A percentile compares a stretch with the other conserved stretches of the same genome.
phyloP scores from a whole-genome alignment of 2,888 invertebrate species.

The Atherix ibis region DNA sequence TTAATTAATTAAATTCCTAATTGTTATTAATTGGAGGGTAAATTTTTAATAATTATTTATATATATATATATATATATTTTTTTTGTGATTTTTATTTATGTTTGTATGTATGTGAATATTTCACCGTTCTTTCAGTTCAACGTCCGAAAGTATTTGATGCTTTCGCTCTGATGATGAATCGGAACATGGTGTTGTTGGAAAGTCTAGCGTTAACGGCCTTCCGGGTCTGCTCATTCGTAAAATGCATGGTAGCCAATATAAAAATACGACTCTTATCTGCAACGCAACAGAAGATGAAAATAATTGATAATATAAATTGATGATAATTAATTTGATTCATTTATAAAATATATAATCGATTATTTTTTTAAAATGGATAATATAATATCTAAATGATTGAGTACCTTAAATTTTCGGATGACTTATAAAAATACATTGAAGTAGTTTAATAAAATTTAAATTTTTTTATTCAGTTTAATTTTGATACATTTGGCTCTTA shows the following conservation, averaged over 20 bases:
- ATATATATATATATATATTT: too few relatives aligned
- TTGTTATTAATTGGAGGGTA: not conserved
- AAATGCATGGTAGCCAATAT: slow-evolving; percentile 92
- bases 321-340: too few relatives aligned
- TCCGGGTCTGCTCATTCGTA: slow-evolving; percentile 77
- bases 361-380: too few relatives aligned
- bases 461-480: too few relatives aligned
- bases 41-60: not conserved
- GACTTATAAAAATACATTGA: too few relatives aligned
- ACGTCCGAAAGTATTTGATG: slow-evolving; percentile 65
- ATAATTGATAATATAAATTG: slow-evolving; percentile 2
- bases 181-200: slow-evolving; percentile 37
- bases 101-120: too few relatives aligned
- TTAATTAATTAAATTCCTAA: not conserved
- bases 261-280: slow-evolving; percentile 85
- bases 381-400: too few relatives aligned
- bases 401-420: too few relatives aligned
- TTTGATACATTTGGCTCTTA: too few relatives aligned
- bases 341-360: too few relatives aligned
- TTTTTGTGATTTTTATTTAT: too few relatives aligned
- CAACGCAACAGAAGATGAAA: slow-evolving; percentile 17
- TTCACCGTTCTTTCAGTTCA: slow-evolving; percentile 76
- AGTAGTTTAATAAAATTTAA: too few relatives aligned
- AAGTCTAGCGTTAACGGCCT: slow-evolving; percentile 36
- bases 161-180: slow-evolving; percentile 46